Conservation (phyloP, 2,888 invertebrate genomes). For the Apantesis nais region DNA sequence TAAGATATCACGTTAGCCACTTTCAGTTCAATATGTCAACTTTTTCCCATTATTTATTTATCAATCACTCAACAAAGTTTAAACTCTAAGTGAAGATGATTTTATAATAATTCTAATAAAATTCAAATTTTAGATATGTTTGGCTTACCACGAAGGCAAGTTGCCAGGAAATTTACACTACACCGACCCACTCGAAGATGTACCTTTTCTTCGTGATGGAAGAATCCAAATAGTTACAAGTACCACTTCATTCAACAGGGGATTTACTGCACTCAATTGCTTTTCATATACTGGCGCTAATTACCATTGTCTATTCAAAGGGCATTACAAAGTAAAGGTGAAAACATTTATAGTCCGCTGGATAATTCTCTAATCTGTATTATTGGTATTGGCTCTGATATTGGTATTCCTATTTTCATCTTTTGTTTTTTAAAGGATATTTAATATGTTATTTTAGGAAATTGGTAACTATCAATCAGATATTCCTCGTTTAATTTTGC, state of each 20-base stretch:
- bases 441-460: not conserved
- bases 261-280: not conserved
- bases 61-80: not conserved
- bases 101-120: not conserved
- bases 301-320: not conserved
- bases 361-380: no score
- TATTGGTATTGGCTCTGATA: no score
- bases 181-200: not conserved
- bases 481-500: not conserved
- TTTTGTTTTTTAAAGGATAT: no score
- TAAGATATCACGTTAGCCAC: no score
- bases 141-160: not conserved
- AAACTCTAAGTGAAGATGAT: no score
- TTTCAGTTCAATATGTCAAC: no score
- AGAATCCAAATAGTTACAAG: not conserved
- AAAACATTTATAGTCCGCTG: no score
- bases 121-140: not conserved
- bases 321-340: not conserved
- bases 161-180: not conserved
- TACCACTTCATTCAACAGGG: not conserved
- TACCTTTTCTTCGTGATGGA: not conserved
- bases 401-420: no score
- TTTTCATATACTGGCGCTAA: not conserved
- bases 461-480: not conserved
- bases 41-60: no score